Conservation (phyloP, 1,140 invertebrate genomes). For the Drosophila saltans region DNA sequence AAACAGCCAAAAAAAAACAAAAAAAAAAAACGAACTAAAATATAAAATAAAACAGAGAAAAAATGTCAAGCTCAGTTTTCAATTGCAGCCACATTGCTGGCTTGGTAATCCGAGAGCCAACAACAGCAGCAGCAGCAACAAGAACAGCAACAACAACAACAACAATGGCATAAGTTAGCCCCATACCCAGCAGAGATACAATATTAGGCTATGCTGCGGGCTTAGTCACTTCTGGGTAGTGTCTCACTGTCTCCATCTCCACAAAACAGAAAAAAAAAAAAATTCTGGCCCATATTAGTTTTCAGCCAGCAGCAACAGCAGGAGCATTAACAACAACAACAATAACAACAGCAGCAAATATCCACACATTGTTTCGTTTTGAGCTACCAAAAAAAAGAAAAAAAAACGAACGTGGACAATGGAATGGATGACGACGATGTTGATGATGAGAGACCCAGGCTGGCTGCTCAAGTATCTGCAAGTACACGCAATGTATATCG, state of each 20-base stretch:
- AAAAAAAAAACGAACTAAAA: constrained; percentile 6
- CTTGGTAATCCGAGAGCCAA: constrained; percentile 67
- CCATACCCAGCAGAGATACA: background rate
- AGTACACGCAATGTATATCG: constrained; percentile 43
- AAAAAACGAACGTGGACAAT: constrained; percentile 27
- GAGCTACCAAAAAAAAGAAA: constrained; percentile 33
- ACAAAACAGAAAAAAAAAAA: background rate
- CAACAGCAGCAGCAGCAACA: constrained; percentile 17
- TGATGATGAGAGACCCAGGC: constrained; percentile 1
- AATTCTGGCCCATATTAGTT: constrained; percentile 66
- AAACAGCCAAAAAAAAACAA: constrained; percentile 18
- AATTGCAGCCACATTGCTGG: constrained; percentile 58
- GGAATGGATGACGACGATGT: background rate
- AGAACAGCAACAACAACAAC: background rate
- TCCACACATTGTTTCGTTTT: constrained; percentile 58
- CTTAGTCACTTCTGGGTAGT: constrained; percentile 63
- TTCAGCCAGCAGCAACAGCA: constrained; percentile 43
- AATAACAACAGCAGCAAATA: constrained; percentile 4
- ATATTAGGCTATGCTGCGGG: constrained; percentile 63
- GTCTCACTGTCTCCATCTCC: constrained; percentile 38
- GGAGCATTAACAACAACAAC: background rate
- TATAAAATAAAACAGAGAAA: constrained; percentile 41
- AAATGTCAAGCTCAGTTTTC: constrained; percentile 76
- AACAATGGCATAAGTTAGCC: background rate
- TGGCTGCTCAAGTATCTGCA: constrained; percentile 46